These are phyloP conservation scores for Otus scops DNA, from an alignment of 2,797 vertebrate genomes.

Conservation along the genomic window DNA sequence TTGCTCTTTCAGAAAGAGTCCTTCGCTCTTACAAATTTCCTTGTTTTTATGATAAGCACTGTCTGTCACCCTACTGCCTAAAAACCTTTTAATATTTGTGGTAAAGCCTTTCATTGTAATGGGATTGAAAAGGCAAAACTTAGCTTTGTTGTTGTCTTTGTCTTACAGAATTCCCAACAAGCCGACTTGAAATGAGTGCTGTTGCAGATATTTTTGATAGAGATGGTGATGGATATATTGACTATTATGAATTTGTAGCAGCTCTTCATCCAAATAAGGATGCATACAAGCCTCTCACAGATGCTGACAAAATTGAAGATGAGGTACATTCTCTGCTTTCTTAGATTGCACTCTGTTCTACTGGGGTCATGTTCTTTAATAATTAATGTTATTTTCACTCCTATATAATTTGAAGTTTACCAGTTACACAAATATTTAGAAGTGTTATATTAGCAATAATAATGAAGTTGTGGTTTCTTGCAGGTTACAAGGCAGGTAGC, in stretches of 20 bases:
- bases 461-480: conserved; percentile 19
- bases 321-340: conserved; percentile 80
- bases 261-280: conserved; percentile 99
- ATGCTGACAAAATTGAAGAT: conserved; percentile 99
- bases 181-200: conserved; percentile 96
- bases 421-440: background rate
- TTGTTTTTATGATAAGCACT: background rate
- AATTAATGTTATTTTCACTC: background rate
- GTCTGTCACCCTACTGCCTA: background rate
- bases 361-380: background rate
- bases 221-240: conserved; percentile 98
- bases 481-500: conserved; percentile 98
- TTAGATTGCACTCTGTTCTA: background rate
- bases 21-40: background rate
- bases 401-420: background rate
- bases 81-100: background rate
- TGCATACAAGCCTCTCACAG: conserved; percentile 95
- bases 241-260: conserved; percentile 99
- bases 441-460: background rate
- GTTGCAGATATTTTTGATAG: conserved; percentile 98
- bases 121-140: background rate
- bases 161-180: conserved; percentile 92
- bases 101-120: background rate
- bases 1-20: background rate
- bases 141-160: background rate